phyloP scores from a whole-genome alignment of 2,888 invertebrate species.

The Taenaris catops region DNA sequence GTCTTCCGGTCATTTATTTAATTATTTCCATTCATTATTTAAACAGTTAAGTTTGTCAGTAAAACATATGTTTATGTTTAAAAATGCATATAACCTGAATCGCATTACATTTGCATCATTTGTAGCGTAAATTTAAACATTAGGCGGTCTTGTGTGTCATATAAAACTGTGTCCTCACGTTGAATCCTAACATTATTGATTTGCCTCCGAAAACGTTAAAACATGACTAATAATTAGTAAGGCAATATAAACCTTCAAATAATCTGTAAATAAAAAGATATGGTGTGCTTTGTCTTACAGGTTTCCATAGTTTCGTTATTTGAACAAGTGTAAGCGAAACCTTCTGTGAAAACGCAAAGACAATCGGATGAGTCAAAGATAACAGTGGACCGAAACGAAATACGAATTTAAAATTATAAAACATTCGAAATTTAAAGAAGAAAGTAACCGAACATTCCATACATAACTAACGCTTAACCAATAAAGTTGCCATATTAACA shows the following conservation, averaged over 20 bases:
- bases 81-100: too few relatives aligned
- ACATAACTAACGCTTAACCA: slow-evolving; percentile 53
- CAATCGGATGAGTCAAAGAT: slow-evolving; percentile 42
- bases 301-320: slow-evolving; percentile 46
- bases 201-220: slow-evolving; percentile 36
- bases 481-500: slow-evolving; percentile 71
- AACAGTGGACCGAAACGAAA: slow-evolving; percentile 36
- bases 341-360: slow-evolving; percentile 46
- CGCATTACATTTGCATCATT: slow-evolving; percentile 14
- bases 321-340: slow-evolving; percentile 63
- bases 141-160: too few relatives aligned
- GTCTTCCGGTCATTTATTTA: too few relatives aligned
- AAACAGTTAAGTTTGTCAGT: too few relatives aligned
- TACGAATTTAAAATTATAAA: slow-evolving; percentile 39
- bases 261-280: slow-evolving; percentile 44
- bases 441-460: slow-evolving; percentile 64
- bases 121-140: slow-evolving; percentile 5
- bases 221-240: slow-evolving; percentile 44
- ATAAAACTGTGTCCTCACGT: too few relatives aligned
- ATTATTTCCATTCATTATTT: too few relatives aligned
- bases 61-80: too few relatives aligned
- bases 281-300: slow-evolving; percentile 47
- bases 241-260: slow-evolving; percentile 45
- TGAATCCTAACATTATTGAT: too few relatives aligned
- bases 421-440: slow-evolving; percentile 28